Evolutionary conservation across 2,113 vertebrate species (phyloP).

Genomic region (Micronycteris hirsuta): DNA sequence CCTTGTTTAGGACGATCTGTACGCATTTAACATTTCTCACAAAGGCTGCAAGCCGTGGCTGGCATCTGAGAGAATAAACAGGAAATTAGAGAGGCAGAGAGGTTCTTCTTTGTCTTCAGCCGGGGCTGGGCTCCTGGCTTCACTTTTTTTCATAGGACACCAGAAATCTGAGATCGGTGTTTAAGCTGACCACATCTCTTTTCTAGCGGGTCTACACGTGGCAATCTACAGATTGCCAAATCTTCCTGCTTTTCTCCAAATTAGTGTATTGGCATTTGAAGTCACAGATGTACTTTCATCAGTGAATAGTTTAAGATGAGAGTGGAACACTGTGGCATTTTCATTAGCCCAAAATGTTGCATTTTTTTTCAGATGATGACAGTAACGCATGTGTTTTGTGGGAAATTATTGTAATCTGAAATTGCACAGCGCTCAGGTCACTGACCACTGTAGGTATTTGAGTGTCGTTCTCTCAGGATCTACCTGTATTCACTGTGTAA

Average conservation of each 20-base stretch:
- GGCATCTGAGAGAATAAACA: slow-evolving; percentile 48
- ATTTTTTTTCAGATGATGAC: not conserved
- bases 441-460: not conserved
- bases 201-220: not conserved
- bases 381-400: not conserved
- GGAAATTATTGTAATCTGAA: not conserved
- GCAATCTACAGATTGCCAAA: not conserved
- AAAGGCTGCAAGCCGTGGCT: not conserved
- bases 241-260: not conserved
- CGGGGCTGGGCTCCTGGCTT: not conserved
- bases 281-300: not conserved
- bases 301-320: not conserved
- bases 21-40: slow-evolving; percentile 13
- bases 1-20: slow-evolving; percentile 12
- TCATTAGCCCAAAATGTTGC: not conserved
- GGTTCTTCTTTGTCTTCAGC: slow-evolving; percentile 27
- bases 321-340: not conserved
- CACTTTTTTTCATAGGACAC: slow-evolving; percentile 40
- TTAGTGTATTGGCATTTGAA: not conserved
- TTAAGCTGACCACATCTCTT: slow-evolving; percentile 18
- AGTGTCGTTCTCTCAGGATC: not conserved
- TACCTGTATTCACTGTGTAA: not conserved
- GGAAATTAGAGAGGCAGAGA: slow-evolving; percentile 33
- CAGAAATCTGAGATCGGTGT: slow-evolving; percentile 31
- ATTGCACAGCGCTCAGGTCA: not conserved